Evolutionary conservation across 2,113 vertebrate species (phyloP).

Genomic region (Alaudala cheleensis): DNA sequence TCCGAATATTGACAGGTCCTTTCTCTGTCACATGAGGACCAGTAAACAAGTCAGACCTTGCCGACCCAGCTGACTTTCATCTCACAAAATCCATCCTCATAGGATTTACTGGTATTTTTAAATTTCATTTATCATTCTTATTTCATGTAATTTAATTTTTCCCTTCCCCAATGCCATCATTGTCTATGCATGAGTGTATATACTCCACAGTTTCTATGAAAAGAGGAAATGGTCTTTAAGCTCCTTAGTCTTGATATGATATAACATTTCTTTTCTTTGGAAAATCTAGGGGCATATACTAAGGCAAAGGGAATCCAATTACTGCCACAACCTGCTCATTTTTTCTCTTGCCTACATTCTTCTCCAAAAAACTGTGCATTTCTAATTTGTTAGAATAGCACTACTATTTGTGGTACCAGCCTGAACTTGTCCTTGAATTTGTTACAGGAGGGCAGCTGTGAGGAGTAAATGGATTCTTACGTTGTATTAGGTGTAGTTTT

Average conservation of each 20-base stretch:
- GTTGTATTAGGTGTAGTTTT: neutral
- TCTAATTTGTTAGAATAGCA: neutral
- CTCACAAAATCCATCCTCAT: neutral
- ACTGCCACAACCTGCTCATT: neutral
- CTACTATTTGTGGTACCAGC: neutral
- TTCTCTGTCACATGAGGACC: neutral
- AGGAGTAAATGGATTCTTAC: neutral
- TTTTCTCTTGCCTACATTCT: neutral
- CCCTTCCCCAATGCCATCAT: neutral
- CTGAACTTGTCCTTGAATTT: neutral
- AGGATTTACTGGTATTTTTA: neutral
- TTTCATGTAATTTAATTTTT: neutral
- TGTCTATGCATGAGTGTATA: neutral
- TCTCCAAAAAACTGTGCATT: neutral
- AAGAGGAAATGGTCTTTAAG: neutral
- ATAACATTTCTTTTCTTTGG: neutral
- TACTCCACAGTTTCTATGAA: neutral
- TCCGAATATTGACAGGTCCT: neutral
- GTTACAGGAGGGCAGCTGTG: neutral
- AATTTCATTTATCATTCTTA: neutral
- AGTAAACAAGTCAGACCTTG: neutral
- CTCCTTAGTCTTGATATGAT: neutral
- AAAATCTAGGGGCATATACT: neutral
- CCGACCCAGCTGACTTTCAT: neutral
- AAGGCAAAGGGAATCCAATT: neutral